Base-by-base conservation (phyloP, 2,797 vertebrate species). In the Mastacembelus armatus region DNA sequence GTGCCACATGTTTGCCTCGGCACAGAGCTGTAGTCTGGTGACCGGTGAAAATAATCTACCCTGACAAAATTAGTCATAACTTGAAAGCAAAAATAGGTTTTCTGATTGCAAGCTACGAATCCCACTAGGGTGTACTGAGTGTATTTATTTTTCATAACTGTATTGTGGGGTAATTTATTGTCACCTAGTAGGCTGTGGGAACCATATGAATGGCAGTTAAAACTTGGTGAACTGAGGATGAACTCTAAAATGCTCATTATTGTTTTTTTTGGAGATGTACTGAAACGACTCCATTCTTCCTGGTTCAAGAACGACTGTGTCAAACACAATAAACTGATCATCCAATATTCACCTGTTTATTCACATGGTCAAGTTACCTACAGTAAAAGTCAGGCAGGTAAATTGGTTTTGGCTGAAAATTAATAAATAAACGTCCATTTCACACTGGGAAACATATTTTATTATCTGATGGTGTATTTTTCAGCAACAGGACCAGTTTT, bases 21-120 rank as follows among this genome's bases (percentile, higher is more conserved):
- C 63, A n/a, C 35, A 55, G 44, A 71, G 59, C 51, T 70, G 51
- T 5, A 68, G 29, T 70, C 40, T 77, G 57, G 54, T 78, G 73
- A 78, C 44, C 52, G 63, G 51, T 12, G 42, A 61, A 84, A 74
- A 68, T 42, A 55, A 73, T 70, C 49, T 38, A 56, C 58, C 19
- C 26, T 36, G 40, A 42, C 47, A 45, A 76, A 80, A 79, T 81
- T 55, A 43, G 44, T 57, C 45, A 44, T 52, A 48, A 71, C 57
- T 66, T 0, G 0, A 66, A 61, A 42, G 35, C 36, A 55, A 47
- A 72, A 57, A 30, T 42, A 18, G 32, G 33, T 61, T n/a, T 50
- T 48, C 57, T 63, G 48, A 32, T 61, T 52, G 22, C 26, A 65
- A 62, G 48, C 16, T 48, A 38, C 16, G 36, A 59, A 58, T 57